phyloP scores from a whole-genome alignment of 2,888 invertebrate species.

The Metacarcinus magister region DNA sequence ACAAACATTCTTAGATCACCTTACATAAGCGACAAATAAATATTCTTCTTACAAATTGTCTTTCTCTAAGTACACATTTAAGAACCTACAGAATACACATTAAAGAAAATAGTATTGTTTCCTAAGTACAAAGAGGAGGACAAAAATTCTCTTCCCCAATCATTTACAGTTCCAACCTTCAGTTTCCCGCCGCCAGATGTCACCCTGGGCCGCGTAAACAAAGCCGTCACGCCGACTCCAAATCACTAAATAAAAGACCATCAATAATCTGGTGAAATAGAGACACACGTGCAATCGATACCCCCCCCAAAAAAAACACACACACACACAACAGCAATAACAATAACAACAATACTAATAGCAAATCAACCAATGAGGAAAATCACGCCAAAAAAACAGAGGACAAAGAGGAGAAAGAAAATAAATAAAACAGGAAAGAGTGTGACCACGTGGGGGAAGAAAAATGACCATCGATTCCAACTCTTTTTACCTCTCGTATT shows the following conservation, averaged over 20 bases:
- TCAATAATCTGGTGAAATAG: not conserved
- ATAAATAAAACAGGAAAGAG: slow-evolving; percentile 29
- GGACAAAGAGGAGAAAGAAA: not conserved
- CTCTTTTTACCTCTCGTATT: slow-evolving; percentile 72
- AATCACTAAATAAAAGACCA: not conserved
- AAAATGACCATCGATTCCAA: slow-evolving; percentile 72
- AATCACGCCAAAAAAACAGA: not conserved
- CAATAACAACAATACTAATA: not conserved
- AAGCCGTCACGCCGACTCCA: not conserved
- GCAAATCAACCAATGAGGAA: not conserved
- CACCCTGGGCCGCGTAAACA: not conserved
- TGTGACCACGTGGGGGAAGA: slow-evolving; percentile 53
- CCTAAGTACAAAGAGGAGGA: too few relatives aligned
- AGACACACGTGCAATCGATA: not conserved
- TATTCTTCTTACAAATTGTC: too few relatives aligned
- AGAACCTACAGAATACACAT: too few relatives aligned
- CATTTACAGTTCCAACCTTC: not conserved
- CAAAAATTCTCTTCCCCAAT: not conserved
- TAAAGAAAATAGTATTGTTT: too few relatives aligned
- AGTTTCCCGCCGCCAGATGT: not conserved
- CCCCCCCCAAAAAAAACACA: not conserved
- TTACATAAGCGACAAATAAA: too few relatives aligned
- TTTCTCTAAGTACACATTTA: too few relatives aligned
- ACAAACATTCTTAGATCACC: too few relatives aligned
- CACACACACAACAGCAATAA: not conserved